Conservation (phyloP, 2,113 vertebrate species). For the Channa maculata region DNA sequence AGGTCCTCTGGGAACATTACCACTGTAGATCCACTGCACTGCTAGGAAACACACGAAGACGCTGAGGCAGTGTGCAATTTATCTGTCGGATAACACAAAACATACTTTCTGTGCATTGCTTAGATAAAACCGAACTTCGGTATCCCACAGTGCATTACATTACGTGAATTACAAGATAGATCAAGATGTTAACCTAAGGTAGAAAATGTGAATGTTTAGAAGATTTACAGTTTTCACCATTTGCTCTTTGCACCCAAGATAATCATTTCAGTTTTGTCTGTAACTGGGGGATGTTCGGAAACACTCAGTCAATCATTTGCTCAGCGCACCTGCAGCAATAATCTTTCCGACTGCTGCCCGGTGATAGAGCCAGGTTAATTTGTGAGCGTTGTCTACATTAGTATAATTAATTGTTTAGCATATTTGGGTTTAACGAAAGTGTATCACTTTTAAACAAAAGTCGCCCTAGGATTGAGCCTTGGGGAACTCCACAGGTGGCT, state of each 20-base stretch:
- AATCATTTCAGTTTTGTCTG: no score
- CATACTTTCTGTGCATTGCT: neutral
- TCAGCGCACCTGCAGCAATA: no score
- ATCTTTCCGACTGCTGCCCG: no score
- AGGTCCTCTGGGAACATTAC: slow-evolving; percentile 35
- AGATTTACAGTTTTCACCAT: neutral
- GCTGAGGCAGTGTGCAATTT: neutral
- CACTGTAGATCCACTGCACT: slow-evolving; percentile 21
- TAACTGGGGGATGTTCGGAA: no score
- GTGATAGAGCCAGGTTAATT: no score
- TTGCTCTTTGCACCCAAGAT: neutral
- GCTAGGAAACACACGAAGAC: slow-evolving; percentile 3
- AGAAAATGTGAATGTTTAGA: no score
- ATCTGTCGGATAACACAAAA: slow-evolving; percentile 7
- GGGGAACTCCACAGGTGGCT: neutral
- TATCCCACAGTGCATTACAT: neutral
- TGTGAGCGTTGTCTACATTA: no score
- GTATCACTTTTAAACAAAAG: neutral
- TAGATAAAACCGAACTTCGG: neutral
- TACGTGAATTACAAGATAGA: neutral
- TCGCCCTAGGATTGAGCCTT: neutral
- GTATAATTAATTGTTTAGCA: no score
- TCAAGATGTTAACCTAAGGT: no score
- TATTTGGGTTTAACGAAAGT: no score
- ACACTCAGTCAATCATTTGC: no score